Base-by-base conservation (phyloP, 2,888 invertebrate genomes). In the Eupithecia insigniata region DNA sequence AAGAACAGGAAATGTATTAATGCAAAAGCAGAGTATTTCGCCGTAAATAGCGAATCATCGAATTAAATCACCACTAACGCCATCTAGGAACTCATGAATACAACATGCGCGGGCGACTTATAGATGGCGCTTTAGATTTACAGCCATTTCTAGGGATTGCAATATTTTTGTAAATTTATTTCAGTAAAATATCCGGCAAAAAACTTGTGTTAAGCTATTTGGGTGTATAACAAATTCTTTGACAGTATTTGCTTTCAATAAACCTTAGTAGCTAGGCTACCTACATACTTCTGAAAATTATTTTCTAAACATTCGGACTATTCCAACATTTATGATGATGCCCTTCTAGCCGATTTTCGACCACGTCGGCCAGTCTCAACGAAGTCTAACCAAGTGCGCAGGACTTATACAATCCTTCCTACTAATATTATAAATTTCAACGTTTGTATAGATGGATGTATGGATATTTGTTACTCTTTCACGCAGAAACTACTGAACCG, bases 31-130 rank as follows among this genome's bases (percentile, higher is more conserved):
- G 74, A 69, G 69, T 72, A 74, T 76, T 79, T 71, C 68, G 43
- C 74, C 79, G 78, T 79, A 80, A 78, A 78, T 74, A 75, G 68
- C 73, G 78, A 78, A 79, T 78, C 73, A 76, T 80, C 78, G 83
- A 88, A 91, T 91, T 89, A 91, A 90, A 90, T 89, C 89, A 87
- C 89, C 77, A 87, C 90, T 90, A 91, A 83, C 90, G 92, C 91
- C 92, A 92, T 90, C 92, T 92, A 88, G 85, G 75, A 79, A 71
- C 82, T 87, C 88, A 92, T 93, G 92, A 89, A 92, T 92, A 89
- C 78, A 85, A 89, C 91, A 92, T 91, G 89, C 86, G 79, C 74
- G 76, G 69, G 71, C 82, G 80, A 83, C 83, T 80, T 81, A 83
- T 87, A 91, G 92, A 91, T 91, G 91, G 90, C 91, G 87, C 81